A percentile compares a stretch with the other conserved stretches of the same genome.
These are phyloP conservation scores for Vulpes ferrilata DNA, from an alignment of 2,113 vertebrate species.

Conservation along the genomic window DNA sequence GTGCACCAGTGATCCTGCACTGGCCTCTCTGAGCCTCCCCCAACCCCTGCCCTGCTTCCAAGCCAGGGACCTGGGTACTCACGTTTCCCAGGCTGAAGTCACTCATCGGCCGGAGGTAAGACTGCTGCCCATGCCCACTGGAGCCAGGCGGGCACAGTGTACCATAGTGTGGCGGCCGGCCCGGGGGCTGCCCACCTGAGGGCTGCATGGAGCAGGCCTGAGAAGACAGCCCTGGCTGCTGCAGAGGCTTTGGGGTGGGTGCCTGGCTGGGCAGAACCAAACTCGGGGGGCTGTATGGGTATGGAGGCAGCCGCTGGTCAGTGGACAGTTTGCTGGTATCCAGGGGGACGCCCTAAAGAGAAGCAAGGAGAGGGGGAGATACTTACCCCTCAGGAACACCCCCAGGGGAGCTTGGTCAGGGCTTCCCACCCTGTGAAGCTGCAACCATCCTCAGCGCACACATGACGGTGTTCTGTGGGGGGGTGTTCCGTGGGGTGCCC, in stretches of 20 bases:
- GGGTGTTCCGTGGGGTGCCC: neutral
- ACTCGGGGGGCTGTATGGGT: slow-evolving; percentile 89
- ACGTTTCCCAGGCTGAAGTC: slow-evolving; percentile 84
- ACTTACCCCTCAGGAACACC: neutral
- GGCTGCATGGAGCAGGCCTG: slow-evolving; percentile 58
- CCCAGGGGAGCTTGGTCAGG: neutral
- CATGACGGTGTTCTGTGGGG: rapidly evolving
- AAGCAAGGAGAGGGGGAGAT: neutral
- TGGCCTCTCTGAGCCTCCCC: neutral
- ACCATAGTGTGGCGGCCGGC: slow-evolving; percentile 63
- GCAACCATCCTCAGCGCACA: neutral
- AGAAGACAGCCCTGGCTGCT: slow-evolving; percentile 65
- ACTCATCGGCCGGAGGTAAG: slow-evolving; percentile 68
- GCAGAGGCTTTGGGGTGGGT: slow-evolving; percentile 71
- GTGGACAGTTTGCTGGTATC: slow-evolving; percentile 94
- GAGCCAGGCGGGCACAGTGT: slow-evolving; percentile 76
- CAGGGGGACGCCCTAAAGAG: slow-evolving; percentile 92
- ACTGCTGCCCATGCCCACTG: slow-evolving; percentile 71
- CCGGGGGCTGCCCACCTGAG: slow-evolving; percentile 47
- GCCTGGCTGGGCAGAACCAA: slow-evolving; percentile 85
- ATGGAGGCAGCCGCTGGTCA: slow-evolving; percentile 93
- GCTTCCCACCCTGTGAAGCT: neutral
- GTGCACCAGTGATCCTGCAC: neutral
- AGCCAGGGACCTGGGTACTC: slow-evolving; percentile 69
- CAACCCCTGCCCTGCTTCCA: neutral